Evolutionary conservation across 2,797 vertebrate genomes (phyloP).

Genomic region (Sibirionetta formosa): DNA sequence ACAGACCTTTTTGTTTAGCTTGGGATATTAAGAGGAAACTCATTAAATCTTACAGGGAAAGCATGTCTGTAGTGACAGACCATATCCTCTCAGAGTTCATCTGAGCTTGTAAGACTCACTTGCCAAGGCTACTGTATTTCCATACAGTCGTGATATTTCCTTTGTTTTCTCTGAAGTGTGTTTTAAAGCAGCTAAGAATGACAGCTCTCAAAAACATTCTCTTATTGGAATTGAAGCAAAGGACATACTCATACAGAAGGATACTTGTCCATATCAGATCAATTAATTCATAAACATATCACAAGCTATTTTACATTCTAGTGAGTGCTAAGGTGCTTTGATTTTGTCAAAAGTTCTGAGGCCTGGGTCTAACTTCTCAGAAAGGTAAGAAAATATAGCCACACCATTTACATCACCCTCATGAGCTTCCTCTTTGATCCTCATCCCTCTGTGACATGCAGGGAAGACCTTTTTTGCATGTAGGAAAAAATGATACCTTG

Average conservation of each 20-base stretch:
- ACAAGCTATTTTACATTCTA: neutral
- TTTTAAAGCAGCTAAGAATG: neutral
- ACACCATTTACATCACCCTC: neutral
- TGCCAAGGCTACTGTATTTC: neutral
- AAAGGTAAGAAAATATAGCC: neutral
- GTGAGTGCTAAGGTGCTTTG: neutral
- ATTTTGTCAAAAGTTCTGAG: neutral
- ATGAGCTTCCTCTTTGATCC: neutral
- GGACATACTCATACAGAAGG: fast-evolving
- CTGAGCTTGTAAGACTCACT: neutral
- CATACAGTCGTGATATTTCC: neutral
- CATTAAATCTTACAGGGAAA: neutral
- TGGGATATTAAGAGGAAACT: neutral
- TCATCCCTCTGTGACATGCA: neutral
- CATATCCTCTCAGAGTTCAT: neutral
- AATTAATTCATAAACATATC: neutral
- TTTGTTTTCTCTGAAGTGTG: neutral
- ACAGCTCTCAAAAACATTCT: neutral
- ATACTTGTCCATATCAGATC: neutral
- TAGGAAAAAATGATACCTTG: neutral
- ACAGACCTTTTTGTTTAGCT: neutral
- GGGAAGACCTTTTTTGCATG: neutral
- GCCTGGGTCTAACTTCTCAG: neutral
- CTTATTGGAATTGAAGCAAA: neutral
- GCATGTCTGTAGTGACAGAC: neutral